Evolutionary conservation across 2,888 invertebrate species (phyloP).

Genomic region (Margaritifera margaritifera): DNA sequence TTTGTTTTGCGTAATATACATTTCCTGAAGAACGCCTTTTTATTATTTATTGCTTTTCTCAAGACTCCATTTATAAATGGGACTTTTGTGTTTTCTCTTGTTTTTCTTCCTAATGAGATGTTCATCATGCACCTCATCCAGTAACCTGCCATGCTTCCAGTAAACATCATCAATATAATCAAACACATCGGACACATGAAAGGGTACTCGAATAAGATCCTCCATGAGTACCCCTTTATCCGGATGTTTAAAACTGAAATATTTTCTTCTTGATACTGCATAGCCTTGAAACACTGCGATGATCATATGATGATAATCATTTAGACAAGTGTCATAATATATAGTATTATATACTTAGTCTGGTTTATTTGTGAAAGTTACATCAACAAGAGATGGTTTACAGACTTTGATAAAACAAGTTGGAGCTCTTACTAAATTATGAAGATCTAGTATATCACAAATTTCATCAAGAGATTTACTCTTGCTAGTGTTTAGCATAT

Average conservation of each 20-base stretch:
- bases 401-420: constrained; percentile 1
- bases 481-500: not conserved
- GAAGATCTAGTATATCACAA: no score
- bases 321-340: constrained; percentile 3
- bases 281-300: not conserved
- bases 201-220: constrained; percentile 2
- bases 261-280: not conserved
- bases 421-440: not conserved
- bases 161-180: constrained; percentile 2
- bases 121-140: constrained; percentile 2
- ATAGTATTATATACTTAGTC: not conserved
- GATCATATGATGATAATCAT: constrained; percentile 3
- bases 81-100: not conserved
- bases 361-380: not conserved
- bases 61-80: not conserved
- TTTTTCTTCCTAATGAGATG: not conserved
- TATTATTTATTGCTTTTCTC: constrained; percentile 2
- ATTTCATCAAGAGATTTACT: constrained; percentile 2
- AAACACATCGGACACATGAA: constrained; percentile 2
- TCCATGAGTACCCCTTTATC: not conserved
- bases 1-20: no score
- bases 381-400: constrained; percentile 1
- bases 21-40: not conserved
- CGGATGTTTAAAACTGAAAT: constrained; percentile 1
- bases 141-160: constrained; percentile 1